Evolutionary conservation across 2,888 invertebrate species (phyloP), one percentile per base, ranked within the genome.

Genomic region (Drosophila affinis): DNA sequence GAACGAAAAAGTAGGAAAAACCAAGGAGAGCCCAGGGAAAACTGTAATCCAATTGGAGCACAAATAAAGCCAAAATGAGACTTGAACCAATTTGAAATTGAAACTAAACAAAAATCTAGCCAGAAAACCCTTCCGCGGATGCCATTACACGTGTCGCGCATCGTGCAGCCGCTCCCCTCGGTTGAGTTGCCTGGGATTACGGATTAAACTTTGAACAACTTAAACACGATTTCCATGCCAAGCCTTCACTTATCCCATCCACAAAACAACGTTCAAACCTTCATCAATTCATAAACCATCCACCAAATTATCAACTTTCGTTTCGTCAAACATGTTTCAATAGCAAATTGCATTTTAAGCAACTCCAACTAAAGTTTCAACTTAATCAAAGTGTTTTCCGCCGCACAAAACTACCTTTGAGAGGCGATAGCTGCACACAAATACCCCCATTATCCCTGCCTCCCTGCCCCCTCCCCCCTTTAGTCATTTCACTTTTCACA

Each of bases 361-460:
- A 17, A 29, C 18, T 7, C 34, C 3, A 39, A 39, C 32, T 10
- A 67, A 67, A 55, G 44, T 65, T 65, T 56, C 4, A 14, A 56
- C 48, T 56, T 67, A 56, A 65, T 65, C 68, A 65, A 65, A 68
- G 65, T 67, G 44, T 45, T 21, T 32, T 45, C 65, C 57, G 55
- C 18, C 68, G 44, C n/a, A 10, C 14, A 12, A 55, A 55, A 59
- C 49, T 49, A 51, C 59, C 27, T 49, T 64, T 53, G 52, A 69
- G 34, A 44, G 24, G 17, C 29, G n/a, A 62, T 46, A 56, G 18
- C 29, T 24, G 9, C 9, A 17, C n/a, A 53, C 14, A 55, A 60
- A 56, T 34, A 32, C 18, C 10, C 48, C 12, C 34, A 34, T 34
- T 12, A 34, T 12, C 6, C 48, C 48, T 6, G 17, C 68, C 17